Base-by-base conservation (phyloP, 2,113 vertebrate species). In the Colaptes auratus region DNA sequence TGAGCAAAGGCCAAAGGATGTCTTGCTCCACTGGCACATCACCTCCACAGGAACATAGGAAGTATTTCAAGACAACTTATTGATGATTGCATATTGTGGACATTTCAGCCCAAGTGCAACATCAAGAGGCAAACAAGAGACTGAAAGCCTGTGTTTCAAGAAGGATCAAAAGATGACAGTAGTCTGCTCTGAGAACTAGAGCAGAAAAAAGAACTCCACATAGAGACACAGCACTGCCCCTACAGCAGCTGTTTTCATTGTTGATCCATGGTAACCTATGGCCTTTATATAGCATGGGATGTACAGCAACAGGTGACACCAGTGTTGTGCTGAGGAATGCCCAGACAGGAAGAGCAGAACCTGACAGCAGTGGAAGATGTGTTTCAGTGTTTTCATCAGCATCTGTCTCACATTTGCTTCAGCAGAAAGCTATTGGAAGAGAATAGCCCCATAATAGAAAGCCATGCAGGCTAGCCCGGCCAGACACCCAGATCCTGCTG, bases 301-400 rank as follows among this genome's bases (percentile, higher is more conserved):
- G 70, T 18, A 30, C 2, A 44, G 74, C 64, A 84, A 21, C 6
- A 42, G 28, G 48, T 18, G 24, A 52, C 2, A 48, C 15, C 59
- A 14, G 44, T 15, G 39, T 72, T 44, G 46, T 6, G 10, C 31
- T 33, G 72, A 73, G 31, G 9, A 67, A 18, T 2, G 28, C 39
- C 79, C 7, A 1, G 39, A 4, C 15, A 31, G 33, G 55, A 44
- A 20, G 33, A 72, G 35, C 89, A 79, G 71, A 71, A 53, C 15
- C 28, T 11, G 7, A n/a, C 52, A 55, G 75, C 2, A 0, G 39
- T 7, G n/a, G 61, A 50, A 2, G 3, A 23, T 1, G 44, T 16
- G 4, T 42, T 59, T 33, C 5, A 6, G 31, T 10, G 33, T 39
- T 65, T 87, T 55, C 81, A n/a, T 15, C 77, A 63, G 7, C 65